These are phyloP conservation scores for Sapajus apella DNA, from an alignment of 2,113 vertebrate genomes.

Conservation along the genomic window DNA sequence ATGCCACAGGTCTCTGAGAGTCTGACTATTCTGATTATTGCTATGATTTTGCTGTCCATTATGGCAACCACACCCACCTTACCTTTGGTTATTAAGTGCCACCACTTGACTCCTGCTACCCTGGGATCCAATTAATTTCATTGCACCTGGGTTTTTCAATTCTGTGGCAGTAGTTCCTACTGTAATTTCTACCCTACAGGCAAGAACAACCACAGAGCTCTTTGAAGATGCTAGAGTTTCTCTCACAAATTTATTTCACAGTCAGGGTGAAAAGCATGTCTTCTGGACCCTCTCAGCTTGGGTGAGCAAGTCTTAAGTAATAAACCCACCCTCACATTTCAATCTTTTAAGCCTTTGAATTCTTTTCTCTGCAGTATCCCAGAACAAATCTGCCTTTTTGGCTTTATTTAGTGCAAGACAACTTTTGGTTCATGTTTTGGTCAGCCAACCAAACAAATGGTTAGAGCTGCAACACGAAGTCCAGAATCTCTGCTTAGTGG, in stretches of 20 bases:
- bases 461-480: not conserved
- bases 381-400: not conserved
- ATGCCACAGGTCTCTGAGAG: not conserved
- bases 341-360: not conserved
- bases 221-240: not conserved
- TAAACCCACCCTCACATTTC: not conserved
- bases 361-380: not conserved
- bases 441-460: not conserved
- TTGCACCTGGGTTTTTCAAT: not conserved
- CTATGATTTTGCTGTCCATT: not conserved
- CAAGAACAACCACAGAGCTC: not conserved
- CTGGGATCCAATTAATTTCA: not conserved
- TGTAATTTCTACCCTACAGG: not conserved
- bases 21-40: not conserved
- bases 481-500: not conserved
- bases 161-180: not conserved
- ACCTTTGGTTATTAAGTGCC: not conserved
- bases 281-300: too few relatives aligned
- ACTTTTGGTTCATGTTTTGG: not conserved
- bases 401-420: not conserved
- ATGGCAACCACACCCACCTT: not conserved
- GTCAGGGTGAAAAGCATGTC: not conserved
- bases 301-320: not conserved
- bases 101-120: not conserved
- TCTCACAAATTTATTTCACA: not conserved